Evolutionary conservation across 2,888 invertebrate genomes (phyloP).

Genomic region (Plagodis dolabraria): DNA sequence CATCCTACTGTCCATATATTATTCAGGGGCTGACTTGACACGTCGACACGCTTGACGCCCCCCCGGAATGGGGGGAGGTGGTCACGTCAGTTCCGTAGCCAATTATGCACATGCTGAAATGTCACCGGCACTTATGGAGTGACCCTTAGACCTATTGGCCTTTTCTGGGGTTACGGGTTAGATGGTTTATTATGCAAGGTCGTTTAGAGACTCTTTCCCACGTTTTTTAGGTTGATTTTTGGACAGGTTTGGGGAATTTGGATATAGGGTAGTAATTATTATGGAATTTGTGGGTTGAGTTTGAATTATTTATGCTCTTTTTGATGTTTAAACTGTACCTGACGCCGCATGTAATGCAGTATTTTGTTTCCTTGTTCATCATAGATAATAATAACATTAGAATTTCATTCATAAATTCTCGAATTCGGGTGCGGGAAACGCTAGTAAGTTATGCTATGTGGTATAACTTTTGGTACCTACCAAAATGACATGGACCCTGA

Average conservation of each 20-base stretch:
- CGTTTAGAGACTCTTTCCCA: slow-evolving; percentile 15
- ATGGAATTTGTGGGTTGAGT: slow-evolving; percentile 1
- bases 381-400: no score
- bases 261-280: slow-evolving; percentile 3
- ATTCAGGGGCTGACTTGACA: slow-evolving; percentile 80
- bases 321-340: no score
- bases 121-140: slow-evolving; percentile 72
- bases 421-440: no score
- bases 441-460: no score
- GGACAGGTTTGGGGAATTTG: not conserved
- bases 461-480: no score
- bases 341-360: no score
- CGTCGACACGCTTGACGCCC: slow-evolving; percentile 72
- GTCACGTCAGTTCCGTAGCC: slow-evolving; percentile 73
- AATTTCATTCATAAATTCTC: no score
- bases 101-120: slow-evolving; percentile 81
- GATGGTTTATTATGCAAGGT: slow-evolving; percentile 45
- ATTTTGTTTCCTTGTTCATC: no score
- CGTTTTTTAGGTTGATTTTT: slow-evolving; percentile 3
- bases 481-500: no score
- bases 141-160: slow-evolving; percentile 84
- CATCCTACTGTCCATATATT: slow-evolving; percentile 76
- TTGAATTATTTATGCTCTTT: not conserved
- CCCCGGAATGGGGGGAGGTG: slow-evolving; percentile 44
- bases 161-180: slow-evolving; percentile 70